A percentile compares a stretch with the other conserved stretches of the same genome.
These are phyloP conservation scores for Corythoichthys haematopterus DNA, from an alignment of 2,113 vertebrate genomes.

Conservation along the genomic window DNA sequence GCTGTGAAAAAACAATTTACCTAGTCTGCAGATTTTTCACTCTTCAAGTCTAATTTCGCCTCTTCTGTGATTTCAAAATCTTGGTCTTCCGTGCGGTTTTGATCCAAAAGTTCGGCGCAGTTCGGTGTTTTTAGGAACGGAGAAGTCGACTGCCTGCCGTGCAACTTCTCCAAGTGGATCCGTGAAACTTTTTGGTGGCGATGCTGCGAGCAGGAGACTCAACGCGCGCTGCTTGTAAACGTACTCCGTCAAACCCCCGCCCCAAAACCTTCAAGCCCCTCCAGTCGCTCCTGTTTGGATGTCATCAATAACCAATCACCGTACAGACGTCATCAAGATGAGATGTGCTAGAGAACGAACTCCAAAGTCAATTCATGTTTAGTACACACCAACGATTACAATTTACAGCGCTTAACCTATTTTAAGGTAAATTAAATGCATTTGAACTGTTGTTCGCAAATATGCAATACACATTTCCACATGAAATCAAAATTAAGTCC, in stretches of 20 bases:
- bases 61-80: background rate
- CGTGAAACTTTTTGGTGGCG: background rate
- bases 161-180: background rate
- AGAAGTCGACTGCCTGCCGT: background rate
- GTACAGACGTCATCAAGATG: background rate
- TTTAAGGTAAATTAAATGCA: background rate
- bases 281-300: background rate
- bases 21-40: too few relatives aligned
- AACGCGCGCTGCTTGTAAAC: background rate
- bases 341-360: background rate
- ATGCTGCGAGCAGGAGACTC: background rate
- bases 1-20: too few relatives aligned
- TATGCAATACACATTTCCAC: too few relatives aligned
- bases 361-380: background rate
- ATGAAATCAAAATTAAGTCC: too few relatives aligned
- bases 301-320: slow-evolving; percentile 5
- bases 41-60: background rate
- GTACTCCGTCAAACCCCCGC: background rate
- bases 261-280: background rate
- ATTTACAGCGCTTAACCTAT: background rate
- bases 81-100: background rate
- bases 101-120: background rate
- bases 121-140: background rate
- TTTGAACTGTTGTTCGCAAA: too few relatives aligned
- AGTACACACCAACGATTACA: background rate